Conservation (phyloP, 2,113 vertebrate species). For the Brevimyrus niger region DNA sequence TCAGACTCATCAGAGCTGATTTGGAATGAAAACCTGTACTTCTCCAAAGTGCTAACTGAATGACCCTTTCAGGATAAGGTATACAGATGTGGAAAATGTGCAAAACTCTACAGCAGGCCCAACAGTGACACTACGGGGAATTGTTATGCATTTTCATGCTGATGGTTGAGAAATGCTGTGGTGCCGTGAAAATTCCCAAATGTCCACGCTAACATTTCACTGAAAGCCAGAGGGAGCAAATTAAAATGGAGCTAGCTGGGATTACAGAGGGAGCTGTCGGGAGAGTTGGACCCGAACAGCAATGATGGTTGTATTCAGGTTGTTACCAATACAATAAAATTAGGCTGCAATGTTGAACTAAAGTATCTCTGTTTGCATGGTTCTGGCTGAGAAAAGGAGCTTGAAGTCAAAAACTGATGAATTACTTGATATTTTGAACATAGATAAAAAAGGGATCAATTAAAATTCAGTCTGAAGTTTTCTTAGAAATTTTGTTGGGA, state of each 20-base stretch:
- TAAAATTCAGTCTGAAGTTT: background rate
- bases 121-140: background rate
- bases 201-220: background rate
- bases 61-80: background rate
- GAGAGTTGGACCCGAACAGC: background rate
- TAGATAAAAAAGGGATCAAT: background rate
- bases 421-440: background rate
- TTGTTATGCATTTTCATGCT: background rate
- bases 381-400: background rate
- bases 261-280: background rate
- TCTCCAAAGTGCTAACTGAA: background rate
- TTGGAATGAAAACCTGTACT: background rate
- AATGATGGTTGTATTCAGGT: background rate
- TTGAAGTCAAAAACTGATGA: background rate
- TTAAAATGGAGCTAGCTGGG: background rate
- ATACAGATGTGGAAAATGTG: background rate
- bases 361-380: background rate
- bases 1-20: background rate
- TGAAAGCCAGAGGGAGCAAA: background rate
- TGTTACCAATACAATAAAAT: background rate
- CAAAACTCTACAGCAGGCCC: background rate
- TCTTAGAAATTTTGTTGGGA: background rate
- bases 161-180: background rate
- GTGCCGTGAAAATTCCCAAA: background rate
- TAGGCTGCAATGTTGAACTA: background rate